phyloP scores from a whole-genome alignment of 2,888 invertebrate genomes.

The Argyresthia albistria region DNA sequence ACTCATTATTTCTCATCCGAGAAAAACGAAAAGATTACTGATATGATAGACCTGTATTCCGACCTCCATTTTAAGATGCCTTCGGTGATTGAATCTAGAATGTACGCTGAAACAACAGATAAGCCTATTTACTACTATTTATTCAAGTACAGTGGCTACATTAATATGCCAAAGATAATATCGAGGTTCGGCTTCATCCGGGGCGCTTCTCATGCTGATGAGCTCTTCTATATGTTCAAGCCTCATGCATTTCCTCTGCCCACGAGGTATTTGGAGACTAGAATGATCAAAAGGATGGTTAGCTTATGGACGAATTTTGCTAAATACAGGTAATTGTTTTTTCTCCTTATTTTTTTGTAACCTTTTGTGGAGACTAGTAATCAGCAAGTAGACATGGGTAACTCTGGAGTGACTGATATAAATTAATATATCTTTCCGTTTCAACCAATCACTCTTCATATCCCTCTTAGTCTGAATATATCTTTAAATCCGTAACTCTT shows the following conservation, averaged over 20 bases:
- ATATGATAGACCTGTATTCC: conserved; percentile 53
- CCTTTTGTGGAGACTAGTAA: too few relatives aligned
- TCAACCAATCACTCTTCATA: too few relatives aligned
- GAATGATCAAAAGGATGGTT: conserved; percentile 48
- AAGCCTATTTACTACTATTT: conserved; percentile 54
- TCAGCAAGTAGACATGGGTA: too few relatives aligned
- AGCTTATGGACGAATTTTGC: conserved; percentile 64
- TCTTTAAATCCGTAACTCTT: too few relatives aligned
- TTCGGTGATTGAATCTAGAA: conserved; percentile 39
- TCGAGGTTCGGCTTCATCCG: conserved; percentile 30
- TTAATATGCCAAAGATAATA: conserved; percentile 52
- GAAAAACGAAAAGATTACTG: conserved; percentile 47
- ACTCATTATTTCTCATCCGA: conserved; percentile 39
- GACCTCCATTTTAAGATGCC: conserved; percentile 58
- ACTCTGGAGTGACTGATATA: too few relatives aligned
- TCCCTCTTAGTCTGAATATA: too few relatives aligned
- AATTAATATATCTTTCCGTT: too few relatives aligned
- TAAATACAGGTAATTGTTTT: conserved; percentile 41
- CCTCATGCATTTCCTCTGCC: conserved; percentile 48
- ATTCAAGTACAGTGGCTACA: conserved; percentile 47
- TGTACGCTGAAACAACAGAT: conserved; percentile 40
- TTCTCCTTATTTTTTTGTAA: neutral
- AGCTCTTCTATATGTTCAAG: conserved; percentile 57
- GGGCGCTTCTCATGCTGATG: conserved; percentile 59
- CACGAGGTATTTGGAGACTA: conserved; percentile 34